phyloP scores from a whole-genome alignment of 2,797 vertebrate species.

The Orientallactaga sibirica region DNA sequence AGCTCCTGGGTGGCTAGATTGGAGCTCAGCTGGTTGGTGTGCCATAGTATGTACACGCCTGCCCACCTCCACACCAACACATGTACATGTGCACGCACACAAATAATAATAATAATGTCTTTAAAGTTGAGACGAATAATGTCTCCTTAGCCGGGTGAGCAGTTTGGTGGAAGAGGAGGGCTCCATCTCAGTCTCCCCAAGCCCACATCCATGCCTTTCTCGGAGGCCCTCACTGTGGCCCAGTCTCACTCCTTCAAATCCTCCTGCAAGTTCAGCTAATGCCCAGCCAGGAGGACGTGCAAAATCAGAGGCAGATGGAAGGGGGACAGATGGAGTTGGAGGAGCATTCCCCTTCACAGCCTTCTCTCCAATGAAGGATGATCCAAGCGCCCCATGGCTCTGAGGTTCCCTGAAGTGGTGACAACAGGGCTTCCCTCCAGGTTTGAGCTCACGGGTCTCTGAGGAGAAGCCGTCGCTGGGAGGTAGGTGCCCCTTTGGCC shows the following conservation, averaged over 20 bases:
- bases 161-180: neutral
- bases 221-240: neutral
- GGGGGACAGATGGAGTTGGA: neutral
- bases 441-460: neutral
- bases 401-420: neutral
- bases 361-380: slow-evolving; percentile 54
- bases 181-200: neutral
- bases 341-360: neutral
- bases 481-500: neutral
- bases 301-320: neutral
- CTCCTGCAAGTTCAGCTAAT: neutral
- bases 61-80: too few species aligned
- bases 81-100: too few species aligned
- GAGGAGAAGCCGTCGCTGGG: neutral
- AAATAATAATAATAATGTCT: too few species aligned
- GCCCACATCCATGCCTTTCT: neutral
- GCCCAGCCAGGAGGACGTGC: neutral
- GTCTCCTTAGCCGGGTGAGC: slow-evolving; percentile 1
- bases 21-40: too few species aligned
- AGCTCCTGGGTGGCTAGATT: too few species aligned
- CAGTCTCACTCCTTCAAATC: neutral
- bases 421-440: neutral
- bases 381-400: slow-evolving; percentile 54
- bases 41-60: too few species aligned
- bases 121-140: neutral